These are phyloP conservation scores for Hyperoplus immaculatus DNA, from an alignment of 2,797 vertebrate species.

Conservation along the genomic window DNA sequence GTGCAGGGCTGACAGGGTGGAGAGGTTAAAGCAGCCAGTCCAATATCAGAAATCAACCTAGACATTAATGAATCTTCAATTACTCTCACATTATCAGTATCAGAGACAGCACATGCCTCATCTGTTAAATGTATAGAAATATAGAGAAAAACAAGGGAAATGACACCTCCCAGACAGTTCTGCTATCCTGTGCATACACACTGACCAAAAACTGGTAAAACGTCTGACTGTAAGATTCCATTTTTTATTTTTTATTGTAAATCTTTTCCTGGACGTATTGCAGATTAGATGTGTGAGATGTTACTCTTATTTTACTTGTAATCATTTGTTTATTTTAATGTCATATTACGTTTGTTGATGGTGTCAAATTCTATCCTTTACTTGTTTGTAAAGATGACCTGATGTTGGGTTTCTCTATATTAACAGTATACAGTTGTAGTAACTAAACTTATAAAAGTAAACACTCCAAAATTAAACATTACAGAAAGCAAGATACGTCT, in stretches of 20 bases:
- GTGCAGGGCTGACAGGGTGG: slow-evolving; percentile 63
- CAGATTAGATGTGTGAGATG: slow-evolving; percentile 13
- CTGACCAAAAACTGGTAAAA: neutral
- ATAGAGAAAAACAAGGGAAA: neutral
- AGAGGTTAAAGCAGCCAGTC: slow-evolving; percentile 73
- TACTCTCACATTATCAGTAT: slow-evolving; percentile 33
- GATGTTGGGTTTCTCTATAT: neutral
- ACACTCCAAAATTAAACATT: neutral
- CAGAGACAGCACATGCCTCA: slow-evolving; percentile 1
- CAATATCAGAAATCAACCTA: slow-evolving; percentile 58
- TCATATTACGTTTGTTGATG: neutral
- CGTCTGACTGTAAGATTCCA: neutral
- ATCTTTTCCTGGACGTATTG: slow-evolving; percentile 32
- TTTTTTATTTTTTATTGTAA: slow-evolving; percentile 7
- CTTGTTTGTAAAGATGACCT: neutral
- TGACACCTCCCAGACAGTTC: neutral
- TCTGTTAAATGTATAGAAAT: slow-evolving; percentile 13
- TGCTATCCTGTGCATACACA: neutral
- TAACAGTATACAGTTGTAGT: neutral
- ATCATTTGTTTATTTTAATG: neutral
- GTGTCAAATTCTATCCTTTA: neutral
- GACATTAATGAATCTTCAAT: slow-evolving; percentile 41
- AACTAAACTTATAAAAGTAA: neutral
- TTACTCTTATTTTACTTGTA: slow-evolving; percentile 1
- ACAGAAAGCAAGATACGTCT: neutral